phyloP scores from a whole-genome alignment of 2,113 vertebrate species.

The Balaenoptera acutorostrata region DNA sequence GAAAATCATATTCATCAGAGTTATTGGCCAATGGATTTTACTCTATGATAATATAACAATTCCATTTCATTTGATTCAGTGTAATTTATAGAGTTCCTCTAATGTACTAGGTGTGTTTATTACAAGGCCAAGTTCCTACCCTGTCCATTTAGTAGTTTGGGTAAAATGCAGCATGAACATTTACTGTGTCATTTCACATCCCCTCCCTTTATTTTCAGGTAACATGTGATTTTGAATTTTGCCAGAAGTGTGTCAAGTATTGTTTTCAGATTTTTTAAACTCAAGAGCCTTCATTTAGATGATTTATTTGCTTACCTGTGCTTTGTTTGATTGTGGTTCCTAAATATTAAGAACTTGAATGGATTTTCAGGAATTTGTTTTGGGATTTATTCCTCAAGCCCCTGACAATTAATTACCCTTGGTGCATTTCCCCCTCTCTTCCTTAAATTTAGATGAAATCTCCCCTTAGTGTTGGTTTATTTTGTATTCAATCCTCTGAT shows the following conservation, averaged over 20 bases:
- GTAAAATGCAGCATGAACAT: not conserved
- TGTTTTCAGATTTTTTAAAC: not conserved
- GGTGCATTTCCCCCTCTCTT: rapidly evolving
- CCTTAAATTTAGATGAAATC: not conserved
- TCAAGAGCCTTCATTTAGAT: not conserved
- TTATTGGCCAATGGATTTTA: not conserved
- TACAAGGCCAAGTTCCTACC: not conserved
- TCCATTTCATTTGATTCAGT: not conserved
- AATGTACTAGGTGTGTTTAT: not conserved
- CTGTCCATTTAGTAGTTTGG: not conserved
- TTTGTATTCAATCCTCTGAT: not conserved
- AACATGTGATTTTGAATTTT: not conserved
- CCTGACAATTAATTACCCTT: not conserved
- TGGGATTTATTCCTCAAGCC: not conserved
- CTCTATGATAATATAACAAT: not conserved
- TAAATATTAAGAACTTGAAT: not conserved
- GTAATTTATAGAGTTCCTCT: not conserved
- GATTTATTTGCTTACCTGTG: not conserved
- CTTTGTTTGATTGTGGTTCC: not conserved
- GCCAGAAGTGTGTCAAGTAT: not conserved
- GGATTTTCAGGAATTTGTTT: not conserved
- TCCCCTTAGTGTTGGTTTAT: not conserved
- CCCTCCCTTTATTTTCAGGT: not conserved
- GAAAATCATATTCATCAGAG: not conserved
- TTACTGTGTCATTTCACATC: not conserved